Conservation (phyloP, 2,113 vertebrate species). For the Corythornis madagascariensis region DNA sequence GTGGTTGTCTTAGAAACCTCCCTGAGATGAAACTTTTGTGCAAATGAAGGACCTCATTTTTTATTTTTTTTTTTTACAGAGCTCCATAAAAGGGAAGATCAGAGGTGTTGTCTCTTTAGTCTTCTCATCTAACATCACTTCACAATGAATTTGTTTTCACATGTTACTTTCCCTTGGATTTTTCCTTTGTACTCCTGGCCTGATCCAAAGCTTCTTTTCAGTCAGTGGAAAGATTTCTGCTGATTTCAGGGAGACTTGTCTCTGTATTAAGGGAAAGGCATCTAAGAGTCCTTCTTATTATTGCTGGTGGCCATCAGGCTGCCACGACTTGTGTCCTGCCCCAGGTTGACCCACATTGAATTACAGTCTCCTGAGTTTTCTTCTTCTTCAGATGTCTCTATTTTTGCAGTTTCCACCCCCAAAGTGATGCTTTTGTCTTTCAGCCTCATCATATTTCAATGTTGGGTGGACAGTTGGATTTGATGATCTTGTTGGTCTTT, state of each 20-base stretch:
- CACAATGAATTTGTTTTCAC: not conserved
- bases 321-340: rapidly evolving
- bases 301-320: not conserved
- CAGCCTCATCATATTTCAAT: not conserved
- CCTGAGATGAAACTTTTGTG: not conserved
- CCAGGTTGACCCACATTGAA: rapidly evolving
- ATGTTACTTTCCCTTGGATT: not conserved
- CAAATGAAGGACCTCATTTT: not conserved
- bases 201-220: not conserved
- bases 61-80: not conserved
- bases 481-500: no score
- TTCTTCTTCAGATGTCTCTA: not conserved
- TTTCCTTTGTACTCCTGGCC: not conserved
- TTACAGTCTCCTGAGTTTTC: not conserved
- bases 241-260: not conserved
- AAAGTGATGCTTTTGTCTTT: not conserved
- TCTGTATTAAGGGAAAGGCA: not conserved
- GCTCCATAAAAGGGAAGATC: conserved; percentile 10
- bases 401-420: not conserved
- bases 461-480: no score
- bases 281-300: not conserved
- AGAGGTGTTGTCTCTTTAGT: not conserved
- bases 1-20: not conserved
- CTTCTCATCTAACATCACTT: not conserved
- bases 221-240: not conserved